Conservation (phyloP, 2,113 vertebrate species). For the Bolborhynchus lineola region DNA sequence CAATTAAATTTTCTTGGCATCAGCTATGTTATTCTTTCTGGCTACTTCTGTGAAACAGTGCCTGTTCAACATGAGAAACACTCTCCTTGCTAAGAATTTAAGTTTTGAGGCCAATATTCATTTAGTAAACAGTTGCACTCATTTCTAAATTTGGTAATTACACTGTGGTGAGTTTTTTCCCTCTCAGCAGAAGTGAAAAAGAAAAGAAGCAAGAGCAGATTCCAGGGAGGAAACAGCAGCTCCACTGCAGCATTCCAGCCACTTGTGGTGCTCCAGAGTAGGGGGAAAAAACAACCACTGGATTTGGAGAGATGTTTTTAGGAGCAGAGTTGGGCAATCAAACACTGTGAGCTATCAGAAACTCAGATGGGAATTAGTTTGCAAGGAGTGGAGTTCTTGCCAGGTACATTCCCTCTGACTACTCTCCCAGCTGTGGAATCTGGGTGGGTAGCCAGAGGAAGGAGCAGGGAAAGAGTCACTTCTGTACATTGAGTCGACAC, state of each 20-base stretch:
- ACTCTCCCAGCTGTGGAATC: background rate
- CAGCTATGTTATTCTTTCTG: background rate
- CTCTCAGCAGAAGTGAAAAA: background rate
- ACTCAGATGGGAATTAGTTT: background rate
- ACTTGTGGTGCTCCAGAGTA: background rate
- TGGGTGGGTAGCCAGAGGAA: background rate
- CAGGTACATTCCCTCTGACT: background rate
- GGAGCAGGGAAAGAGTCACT: background rate
- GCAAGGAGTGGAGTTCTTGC: background rate
- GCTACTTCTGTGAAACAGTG: background rate
- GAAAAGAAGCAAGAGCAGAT: background rate
- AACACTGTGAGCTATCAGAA: background rate
- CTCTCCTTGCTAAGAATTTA: background rate
- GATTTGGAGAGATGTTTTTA: background rate
- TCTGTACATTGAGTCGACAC: fast-evolving
- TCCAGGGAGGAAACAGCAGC: background rate
- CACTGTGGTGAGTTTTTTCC: background rate
- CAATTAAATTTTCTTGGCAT: background rate
- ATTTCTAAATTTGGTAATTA: background rate
- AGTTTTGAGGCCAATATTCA: background rate
- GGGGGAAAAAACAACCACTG: fast-evolving
- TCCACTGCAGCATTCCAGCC: background rate
- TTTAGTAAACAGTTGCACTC: background rate
- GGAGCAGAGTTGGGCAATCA: background rate
- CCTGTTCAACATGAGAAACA: background rate